A percentile compares a stretch with the other conserved stretches of the same genome.
These are phyloP conservation scores for Microctenopoma stevenorrisi DNA, from an alignment of 2,797 vertebrate species.

Conservation along the genomic window DNA sequence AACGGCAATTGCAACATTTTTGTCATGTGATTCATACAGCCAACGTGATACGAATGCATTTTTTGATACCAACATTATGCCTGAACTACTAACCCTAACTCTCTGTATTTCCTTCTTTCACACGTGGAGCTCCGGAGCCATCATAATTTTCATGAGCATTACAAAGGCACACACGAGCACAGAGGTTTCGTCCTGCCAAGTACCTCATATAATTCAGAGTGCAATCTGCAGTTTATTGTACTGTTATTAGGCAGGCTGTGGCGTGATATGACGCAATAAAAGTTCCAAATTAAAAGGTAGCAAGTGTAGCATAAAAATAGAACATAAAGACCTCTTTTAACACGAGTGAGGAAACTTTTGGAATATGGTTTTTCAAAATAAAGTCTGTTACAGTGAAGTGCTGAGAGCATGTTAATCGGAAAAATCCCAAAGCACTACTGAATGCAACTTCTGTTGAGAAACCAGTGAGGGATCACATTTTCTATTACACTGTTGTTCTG, in stretches of 20 bases:
- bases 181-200: slow-evolving; percentile 35
- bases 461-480: background rate
- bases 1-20: slow-evolving; percentile 9
- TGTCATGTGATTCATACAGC: slow-evolving; percentile 2
- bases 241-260: slow-evolving; percentile 36
- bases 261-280: slow-evolving; percentile 25
- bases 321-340: slow-evolving; percentile 11
- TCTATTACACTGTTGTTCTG: background rate
- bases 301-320: slow-evolving; percentile 17
- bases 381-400: background rate
- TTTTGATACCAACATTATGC: background rate
- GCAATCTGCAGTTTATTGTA: slow-evolving; percentile 12
- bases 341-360: slow-evolving; percentile 8
- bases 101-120: slow-evolving; percentile 26
- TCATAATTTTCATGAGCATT: slow-evolving; percentile 51
- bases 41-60: background rate
- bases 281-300: slow-evolving; percentile 28
- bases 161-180: slow-evolving; percentile 42
- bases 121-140: slow-evolving; percentile 16
- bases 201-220: slow-evolving; percentile 36
- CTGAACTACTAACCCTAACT: background rate
- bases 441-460: background rate
- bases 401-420: background rate
- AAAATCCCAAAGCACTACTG: background rate
- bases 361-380: slow-evolving; percentile 13